These are phyloP conservation scores for Hemicrepidius hirtus DNA, from an alignment of 2,888 invertebrate genomes.

Conservation along the genomic window DNA sequence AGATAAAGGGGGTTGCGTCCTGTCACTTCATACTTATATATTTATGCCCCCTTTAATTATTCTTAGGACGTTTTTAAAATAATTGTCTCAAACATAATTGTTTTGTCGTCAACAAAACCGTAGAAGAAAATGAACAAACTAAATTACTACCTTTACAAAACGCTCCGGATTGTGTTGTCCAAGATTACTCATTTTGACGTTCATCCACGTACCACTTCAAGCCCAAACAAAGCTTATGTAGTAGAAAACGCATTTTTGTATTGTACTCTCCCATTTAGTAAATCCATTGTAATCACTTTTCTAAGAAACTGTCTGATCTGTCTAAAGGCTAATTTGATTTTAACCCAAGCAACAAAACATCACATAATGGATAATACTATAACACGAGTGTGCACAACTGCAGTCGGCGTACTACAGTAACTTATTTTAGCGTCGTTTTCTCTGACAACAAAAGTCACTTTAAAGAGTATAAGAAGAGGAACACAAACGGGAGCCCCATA, in stretches of 20 bases:
- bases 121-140: too few species aligned
- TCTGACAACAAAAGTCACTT: conserved; percentile 51
- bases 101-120: too few species aligned
- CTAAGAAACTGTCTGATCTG: not conserved
- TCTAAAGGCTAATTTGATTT: conserved; percentile 22
- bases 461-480: conserved; percentile 43
- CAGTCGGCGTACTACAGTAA: conserved; percentile 3
- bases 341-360: conserved; percentile 23
- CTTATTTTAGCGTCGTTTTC: conserved; percentile 33
- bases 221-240: conserved; percentile 16
- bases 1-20: too few species aligned
- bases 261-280: conserved; percentile 16
- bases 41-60: too few species aligned
- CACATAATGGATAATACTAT: conserved; percentile 15
- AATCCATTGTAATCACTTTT: conserved; percentile 2
- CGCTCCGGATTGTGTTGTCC: conserved; percentile 1
- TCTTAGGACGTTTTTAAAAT: too few species aligned
- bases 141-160: conserved; percentile 4
- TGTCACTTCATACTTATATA: too few species aligned
- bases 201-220: conserved; percentile 5
- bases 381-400: conserved; percentile 30
- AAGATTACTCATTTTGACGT: conserved; percentile 25
- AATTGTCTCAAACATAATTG: too few species aligned
- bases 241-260: not conserved
- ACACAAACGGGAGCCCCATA: conserved; percentile 42